Evolutionary conservation across 1,140 invertebrate species (phyloP), one percentile per base, ranked within the genome.

Genomic region (Paralvinella palmiformis): DNA sequence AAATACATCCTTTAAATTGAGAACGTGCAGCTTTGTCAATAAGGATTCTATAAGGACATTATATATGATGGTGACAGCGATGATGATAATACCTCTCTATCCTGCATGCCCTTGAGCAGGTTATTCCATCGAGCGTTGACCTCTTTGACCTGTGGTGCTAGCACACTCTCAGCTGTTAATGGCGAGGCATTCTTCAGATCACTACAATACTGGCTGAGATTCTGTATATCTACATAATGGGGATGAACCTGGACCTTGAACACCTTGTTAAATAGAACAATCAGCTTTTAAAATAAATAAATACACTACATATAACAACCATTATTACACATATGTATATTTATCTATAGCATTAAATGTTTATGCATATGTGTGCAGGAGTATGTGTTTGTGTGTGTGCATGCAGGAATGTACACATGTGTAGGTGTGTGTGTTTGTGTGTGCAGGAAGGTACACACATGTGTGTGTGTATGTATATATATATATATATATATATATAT

Each of bases 121-220:
- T 90, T 86, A 65, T 94, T 91, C 96, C 95, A 99, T 64, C 94
- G 86, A 29, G 87, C 85, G 78, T 97, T 98, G 3, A 98, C 91
- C 33, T 89, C 88, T 33, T 75, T 67, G 27, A 77, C 74, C 24
- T 73, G 72, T 22, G 35, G 86, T 84, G 24, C 96, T 73, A 24
- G 92, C n/a, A n/a, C n/a, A 89, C 79, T 91, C 88, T 76, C 94
- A 0, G 93, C 90, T 27, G 89, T 88, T 2, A 93, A 91, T 0
- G 92, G 91, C 20, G 94, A 93, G 62, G 94, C 70, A 45, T 77
- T 74, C 33, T 72, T 75, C 13, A 80, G 69, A 33, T 73, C 72
- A 52, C 72, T 65, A 58, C 74, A 64, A 59, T 76, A 72, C 57
- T 77, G 75, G 66, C 77, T 79, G 36, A 80, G 59, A 62, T 72